Conservation (phyloP, 1,140 invertebrate genomes). For the Dryas iulia region DNA sequence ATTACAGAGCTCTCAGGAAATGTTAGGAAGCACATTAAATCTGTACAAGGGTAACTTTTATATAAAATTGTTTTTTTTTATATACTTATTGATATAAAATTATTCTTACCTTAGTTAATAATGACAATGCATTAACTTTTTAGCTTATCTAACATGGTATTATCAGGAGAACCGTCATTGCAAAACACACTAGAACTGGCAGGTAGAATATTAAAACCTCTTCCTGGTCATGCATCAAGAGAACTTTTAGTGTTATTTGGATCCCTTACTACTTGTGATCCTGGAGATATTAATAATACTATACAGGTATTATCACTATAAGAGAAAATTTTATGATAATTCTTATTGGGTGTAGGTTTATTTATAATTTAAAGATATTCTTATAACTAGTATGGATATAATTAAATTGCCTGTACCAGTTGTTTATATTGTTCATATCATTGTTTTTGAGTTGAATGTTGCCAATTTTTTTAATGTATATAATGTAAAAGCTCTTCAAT, state of each 20-base stretch:
- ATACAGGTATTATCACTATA: slow-evolving; percentile 84
- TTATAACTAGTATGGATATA: no score
- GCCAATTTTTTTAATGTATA: no score
- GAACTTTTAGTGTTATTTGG: slow-evolving; percentile 96
- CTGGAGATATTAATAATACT: slow-evolving; percentile 93
- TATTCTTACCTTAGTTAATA: neutral
- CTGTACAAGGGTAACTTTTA: slow-evolving; percentile 72
- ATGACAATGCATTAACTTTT: neutral
- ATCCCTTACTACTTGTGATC: slow-evolving; percentile 97
- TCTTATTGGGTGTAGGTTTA: slow-evolving; percentile 29
- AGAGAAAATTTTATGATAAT: neutral
- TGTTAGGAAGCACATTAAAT: slow-evolving; percentile 89
- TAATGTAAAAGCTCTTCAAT: no score
- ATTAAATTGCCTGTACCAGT: no score
- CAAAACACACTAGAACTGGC: slow-evolving; percentile 97
- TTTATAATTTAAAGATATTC: neutral
- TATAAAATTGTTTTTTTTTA: no score
- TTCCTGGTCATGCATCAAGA: slow-evolving; percentile 95
- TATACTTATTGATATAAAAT: no score
- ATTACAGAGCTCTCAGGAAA: slow-evolving; percentile 94
- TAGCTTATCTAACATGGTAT: slow-evolving; percentile 81
- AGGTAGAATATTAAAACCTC: slow-evolving; percentile 90
- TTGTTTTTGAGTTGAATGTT: no score
- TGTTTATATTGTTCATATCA: no score
- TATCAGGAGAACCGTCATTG: slow-evolving; percentile 94